Base-by-base conservation (phyloP, 2,888 invertebrate genomes). In the Protula sp. region DNA sequence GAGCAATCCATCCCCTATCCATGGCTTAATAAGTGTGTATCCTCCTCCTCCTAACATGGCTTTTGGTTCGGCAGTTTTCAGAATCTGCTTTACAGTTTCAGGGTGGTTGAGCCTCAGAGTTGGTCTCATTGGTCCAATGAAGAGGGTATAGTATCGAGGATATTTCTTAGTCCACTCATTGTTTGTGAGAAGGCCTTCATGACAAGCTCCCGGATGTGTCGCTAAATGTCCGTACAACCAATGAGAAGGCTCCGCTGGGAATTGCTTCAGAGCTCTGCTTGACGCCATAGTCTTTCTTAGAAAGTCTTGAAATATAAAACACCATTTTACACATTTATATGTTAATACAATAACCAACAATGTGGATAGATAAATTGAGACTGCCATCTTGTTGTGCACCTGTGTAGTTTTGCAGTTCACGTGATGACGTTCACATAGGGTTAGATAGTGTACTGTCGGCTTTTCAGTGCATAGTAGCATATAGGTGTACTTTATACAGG, bases 171-270 rank as follows among this genome's bases (percentile, higher is more conserved):
- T 59, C 38, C 59, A 50, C 14, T 62, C 55, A 27, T 66, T 60
- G 47, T 67, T 65, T 48, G 53, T 72, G 24, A 59, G 55, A 19
- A 74, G 61, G 0, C 73, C 72, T 27, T 59, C 69, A 60, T 74
- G 71, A 47, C 63, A 67, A 9, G 69, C 67, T n/a, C 71, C 70
- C 24, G 72, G 72, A 55, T 54, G 24, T 52, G 53, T 19, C 19
- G 9, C 19, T 38, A 38, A 38, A 19, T 38, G 38, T 38, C 28
- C n/a, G 30, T 4, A 30, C n/a, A 38, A 53, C 9, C 24, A 53
- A 22, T 53, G 53, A 19, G 5, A 5, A 14, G 9, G 24, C 9
- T 26, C 9, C 9, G 24, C 5, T 14, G 5, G 22, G 29, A 4
- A 53, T 19, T 38, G 9, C 19, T 38, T 38, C 38, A 38, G 38